Percentiles rank a stretch among this genome's conserved stretches.
These are phyloP conservation scores for Eumerus sabulonum DNA, from an alignment of 2,888 invertebrate species.

Conservation along the genomic window DNA sequence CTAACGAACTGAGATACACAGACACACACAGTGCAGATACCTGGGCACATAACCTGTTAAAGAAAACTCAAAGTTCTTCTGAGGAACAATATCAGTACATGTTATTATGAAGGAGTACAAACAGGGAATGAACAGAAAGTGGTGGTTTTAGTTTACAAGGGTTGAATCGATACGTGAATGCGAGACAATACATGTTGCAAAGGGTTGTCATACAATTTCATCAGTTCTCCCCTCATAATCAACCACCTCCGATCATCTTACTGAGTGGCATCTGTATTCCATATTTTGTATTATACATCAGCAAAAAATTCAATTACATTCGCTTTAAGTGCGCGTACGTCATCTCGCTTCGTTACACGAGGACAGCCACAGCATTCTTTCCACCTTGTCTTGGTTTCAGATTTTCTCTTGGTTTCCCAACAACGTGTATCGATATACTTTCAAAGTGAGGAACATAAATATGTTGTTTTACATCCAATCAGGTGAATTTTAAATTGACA, in stretches of 20 bases:
- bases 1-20: too few relatives aligned
- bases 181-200: too few relatives aligned
- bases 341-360: slow-evolving; percentile 42
- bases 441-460: slow-evolving; percentile 35
- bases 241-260: slow-evolving; percentile 17
- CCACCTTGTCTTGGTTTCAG: not conserved
- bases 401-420: not conserved
- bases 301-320: slow-evolving; percentile 65
- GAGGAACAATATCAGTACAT: too few relatives aligned
- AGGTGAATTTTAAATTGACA: slow-evolving; percentile 53
- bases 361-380: slow-evolving; percentile 29
- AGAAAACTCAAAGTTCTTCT: too few relatives aligned
- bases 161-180: too few relatives aligned
- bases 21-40: too few relatives aligned
- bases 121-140: too few relatives aligned
- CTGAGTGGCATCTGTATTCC: slow-evolving; percentile 24
- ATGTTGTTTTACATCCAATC: slow-evolving; percentile 55
- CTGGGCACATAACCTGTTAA: too few relatives aligned
- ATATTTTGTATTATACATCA: slow-evolving; percentile 34
- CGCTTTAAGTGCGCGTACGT: slow-evolving; percentile 58
- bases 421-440: slow-evolving; percentile 33
- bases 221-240: too few relatives aligned
- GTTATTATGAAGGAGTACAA: too few relatives aligned
- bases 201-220: too few relatives aligned
- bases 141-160: too few relatives aligned